These are phyloP conservation scores for Clarias platycephalus DNA, from an alignment of 2,797 vertebrate species.

Conservation along the genomic window DNA sequence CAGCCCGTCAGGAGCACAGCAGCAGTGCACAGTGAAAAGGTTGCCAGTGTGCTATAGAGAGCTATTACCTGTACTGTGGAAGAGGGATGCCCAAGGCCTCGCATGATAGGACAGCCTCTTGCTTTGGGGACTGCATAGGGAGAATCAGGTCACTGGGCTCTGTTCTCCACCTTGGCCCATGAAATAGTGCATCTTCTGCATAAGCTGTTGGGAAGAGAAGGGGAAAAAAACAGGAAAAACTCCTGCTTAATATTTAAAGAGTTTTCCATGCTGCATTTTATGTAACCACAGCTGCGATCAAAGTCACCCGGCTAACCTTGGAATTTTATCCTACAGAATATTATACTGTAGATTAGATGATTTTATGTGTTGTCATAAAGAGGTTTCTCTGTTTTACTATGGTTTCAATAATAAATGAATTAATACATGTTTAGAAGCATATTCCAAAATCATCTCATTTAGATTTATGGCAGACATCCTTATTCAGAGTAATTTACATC, in stretches of 20 bases:
- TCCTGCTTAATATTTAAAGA: neutral
- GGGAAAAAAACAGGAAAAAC: neutral
- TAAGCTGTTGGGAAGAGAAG: slow-evolving; percentile 57
- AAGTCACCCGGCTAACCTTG: neutral
- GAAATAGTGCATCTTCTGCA: slow-evolving; percentile 74
- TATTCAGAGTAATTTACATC: too few relatives aligned
- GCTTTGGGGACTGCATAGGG: slow-evolving; percentile 72
- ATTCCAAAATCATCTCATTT: neutral
- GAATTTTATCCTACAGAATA: neutral
- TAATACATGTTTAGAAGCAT: neutral
- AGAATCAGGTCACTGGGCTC: slow-evolving; percentile 78
- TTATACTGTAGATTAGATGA: neutral
- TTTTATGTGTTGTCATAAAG: neutral
- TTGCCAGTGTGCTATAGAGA: slow-evolving; percentile 28
- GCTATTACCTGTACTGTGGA: slow-evolving; percentile 74
- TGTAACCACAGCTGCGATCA: neutral
- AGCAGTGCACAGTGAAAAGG: slow-evolving; percentile 23
- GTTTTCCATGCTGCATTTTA: neutral
- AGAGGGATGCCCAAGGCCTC: slow-evolving; percentile 71
- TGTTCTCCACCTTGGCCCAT: slow-evolving; percentile 75
- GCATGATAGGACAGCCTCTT: slow-evolving; percentile 71
- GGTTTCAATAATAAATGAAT: too few relatives aligned
- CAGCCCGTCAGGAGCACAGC: slow-evolving; percentile 16
- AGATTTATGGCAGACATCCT: too few relatives aligned
- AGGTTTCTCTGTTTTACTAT: neutral